Percentiles rank a stretch among this genome's conserved stretches.
Conservation (phyloP, 2,797 vertebrate species). For the Crypturellus tataupa region DNA sequence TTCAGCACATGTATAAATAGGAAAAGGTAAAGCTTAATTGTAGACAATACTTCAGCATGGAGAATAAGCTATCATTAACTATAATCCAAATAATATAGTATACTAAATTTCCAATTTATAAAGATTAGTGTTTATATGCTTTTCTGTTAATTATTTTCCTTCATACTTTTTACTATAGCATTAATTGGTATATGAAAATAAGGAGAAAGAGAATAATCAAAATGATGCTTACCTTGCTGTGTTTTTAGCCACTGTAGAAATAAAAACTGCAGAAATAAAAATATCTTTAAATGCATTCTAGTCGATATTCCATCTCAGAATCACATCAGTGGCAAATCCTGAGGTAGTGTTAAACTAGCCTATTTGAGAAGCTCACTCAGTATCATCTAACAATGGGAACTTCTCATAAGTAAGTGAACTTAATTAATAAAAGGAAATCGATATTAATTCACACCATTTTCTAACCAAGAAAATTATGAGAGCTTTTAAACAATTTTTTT, state of each 20-base stretch:
- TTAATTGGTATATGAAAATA: not conserved
- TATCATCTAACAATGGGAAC: not conserved
- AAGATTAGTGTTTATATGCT: not conserved
- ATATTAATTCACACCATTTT: not conserved
- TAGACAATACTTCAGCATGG: not conserved
- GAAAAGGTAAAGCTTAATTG: not conserved
- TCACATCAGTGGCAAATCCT: not conserved
- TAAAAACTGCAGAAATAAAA: conserved; percentile 6
- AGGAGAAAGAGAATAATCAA: not conserved
- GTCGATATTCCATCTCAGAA: not conserved
- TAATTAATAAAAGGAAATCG: not conserved
- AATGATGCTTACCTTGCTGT: conserved; percentile 7
- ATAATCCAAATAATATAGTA: not conserved
- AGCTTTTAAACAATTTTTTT: not conserved
- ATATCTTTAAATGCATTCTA: not conserved
- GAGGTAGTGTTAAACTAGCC: not conserved
- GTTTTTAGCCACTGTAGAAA: not conserved
- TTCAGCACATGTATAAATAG: not conserved
- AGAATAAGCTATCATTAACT: not conserved
- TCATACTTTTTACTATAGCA: not conserved
- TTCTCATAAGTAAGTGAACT: not conserved
- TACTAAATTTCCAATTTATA: not conserved
- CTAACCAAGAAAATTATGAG: not conserved
- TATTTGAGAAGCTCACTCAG: not conserved
- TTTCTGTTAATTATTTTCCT: not conserved